phyloP scores from a whole-genome alignment of 2,113 vertebrate species.

The Galbula dea region DNA sequence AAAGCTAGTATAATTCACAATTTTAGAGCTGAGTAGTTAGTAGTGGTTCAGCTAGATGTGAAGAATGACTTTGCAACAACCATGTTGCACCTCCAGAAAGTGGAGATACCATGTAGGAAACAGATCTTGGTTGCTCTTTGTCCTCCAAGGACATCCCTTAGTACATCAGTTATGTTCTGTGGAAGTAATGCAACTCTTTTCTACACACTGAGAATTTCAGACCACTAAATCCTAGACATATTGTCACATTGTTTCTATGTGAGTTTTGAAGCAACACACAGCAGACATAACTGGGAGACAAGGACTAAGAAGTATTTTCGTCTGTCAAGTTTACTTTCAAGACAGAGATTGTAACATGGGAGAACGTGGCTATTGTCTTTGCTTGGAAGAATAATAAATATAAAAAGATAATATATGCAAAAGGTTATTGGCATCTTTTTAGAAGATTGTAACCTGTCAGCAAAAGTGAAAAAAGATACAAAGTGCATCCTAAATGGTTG shows the following conservation, averaged over 20 bases:
- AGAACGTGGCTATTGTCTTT: not conserved
- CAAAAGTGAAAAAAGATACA: not conserved
- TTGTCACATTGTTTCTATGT: not conserved
- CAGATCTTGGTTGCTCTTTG: not conserved
- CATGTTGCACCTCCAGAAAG: not conserved
- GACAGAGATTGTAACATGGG: not conserved
- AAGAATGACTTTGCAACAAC: not conserved
- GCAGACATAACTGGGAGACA: not conserved
- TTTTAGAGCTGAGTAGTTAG: not conserved
- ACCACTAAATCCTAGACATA: not conserved
- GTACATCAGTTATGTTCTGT: not conserved
- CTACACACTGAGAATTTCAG: not conserved
- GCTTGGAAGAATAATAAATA: not conserved
- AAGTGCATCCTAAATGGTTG: not conserved
- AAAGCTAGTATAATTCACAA: not conserved
- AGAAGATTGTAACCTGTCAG: not conserved
- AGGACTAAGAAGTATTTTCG: not conserved
- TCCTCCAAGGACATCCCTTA: not conserved
- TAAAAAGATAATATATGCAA: not conserved
- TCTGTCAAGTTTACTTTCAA: not conserved
- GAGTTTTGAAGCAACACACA: not conserved
- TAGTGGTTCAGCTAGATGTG: not conserved
- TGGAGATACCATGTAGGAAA: not conserved
- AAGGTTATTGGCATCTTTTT: not conserved
- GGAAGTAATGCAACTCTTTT: not conserved